These are phyloP conservation scores for Luperina nickerlii DNA, from an alignment of 2,888 invertebrate genomes.

Conservation along the genomic window DNA sequence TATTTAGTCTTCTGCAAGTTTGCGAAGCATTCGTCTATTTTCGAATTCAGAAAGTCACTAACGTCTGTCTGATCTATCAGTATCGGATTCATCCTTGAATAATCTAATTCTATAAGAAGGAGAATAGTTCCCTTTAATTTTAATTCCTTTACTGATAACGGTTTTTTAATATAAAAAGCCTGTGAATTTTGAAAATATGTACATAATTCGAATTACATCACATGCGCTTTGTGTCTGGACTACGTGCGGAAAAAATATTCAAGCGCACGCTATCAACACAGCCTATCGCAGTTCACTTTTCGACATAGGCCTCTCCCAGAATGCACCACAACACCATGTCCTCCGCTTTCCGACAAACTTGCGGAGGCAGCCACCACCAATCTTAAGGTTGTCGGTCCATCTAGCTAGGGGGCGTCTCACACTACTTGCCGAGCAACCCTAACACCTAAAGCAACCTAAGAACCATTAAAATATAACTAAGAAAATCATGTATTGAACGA, in stretches of 20 bases:
- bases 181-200: background rate
- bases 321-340: background rate
- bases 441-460: background rate
- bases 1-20: slow-evolving; percentile 10
- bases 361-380: no score
- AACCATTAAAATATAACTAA: background rate
- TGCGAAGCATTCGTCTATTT: slow-evolving; percentile 3
- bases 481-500: background rate
- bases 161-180: background rate
- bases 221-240: slow-evolving; percentile 5
- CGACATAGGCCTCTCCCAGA: background rate
- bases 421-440: background rate
- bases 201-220: background rate
- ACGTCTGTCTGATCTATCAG: background rate
- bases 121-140: background rate
- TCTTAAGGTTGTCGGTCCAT: no score
- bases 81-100: background rate
- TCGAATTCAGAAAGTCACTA: background rate
- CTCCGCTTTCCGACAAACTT: background rate
- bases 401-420: background rate
- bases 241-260: background rate
- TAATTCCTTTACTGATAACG: background rate
- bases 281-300: background rate
- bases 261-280: background rate
- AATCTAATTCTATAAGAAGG: background rate